Conservation (phyloP, 2,888 invertebrate genomes). For the Polyploca ridens region DNA sequence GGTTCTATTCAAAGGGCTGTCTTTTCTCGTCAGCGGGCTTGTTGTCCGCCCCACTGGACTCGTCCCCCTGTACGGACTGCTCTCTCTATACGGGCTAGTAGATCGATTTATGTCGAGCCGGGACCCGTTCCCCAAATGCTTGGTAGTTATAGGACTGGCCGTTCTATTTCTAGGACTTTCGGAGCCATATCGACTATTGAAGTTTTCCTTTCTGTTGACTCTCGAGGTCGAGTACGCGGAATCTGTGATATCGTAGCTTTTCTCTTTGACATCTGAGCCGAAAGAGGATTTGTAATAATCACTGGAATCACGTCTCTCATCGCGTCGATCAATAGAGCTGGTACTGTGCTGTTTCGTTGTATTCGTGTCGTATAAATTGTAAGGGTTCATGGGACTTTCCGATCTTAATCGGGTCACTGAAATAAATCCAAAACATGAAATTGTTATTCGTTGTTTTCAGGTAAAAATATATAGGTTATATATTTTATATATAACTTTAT, state of each 20-base stretch:
- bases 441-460: slow-evolving; percentile 1
- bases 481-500: background rate
- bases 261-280: slow-evolving; percentile 70
- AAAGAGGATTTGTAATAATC: slow-evolving; percentile 77
- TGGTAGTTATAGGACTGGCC: slow-evolving; percentile 79
- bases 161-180: slow-evolving; percentile 77
- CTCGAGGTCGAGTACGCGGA: slow-evolving; percentile 73
- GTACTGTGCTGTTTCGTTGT: slow-evolving; percentile 62
- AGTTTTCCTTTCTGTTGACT: slow-evolving; percentile 69
- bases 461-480: background rate
- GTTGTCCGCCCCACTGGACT: slow-evolving; percentile 79
- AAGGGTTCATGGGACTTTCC: slow-evolving; percentile 77
- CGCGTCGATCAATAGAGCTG: slow-evolving; percentile 74
- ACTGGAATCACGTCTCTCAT: slow-evolving; percentile 70
- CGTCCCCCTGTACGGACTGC: slow-evolving; percentile 71
- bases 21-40: slow-evolving; percentile 82
- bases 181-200: slow-evolving; percentile 65
- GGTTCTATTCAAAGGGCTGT: slow-evolving; percentile 80
- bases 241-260: slow-evolving; percentile 75
- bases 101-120: slow-evolving; percentile 79
- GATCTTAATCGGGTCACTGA: slow-evolving; percentile 75
- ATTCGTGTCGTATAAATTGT: slow-evolving; percentile 69
- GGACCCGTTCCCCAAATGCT: slow-evolving; percentile 81
- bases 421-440: slow-evolving; percentile 37
- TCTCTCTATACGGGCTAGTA: slow-evolving; percentile 66